Evolutionary conservation across 2,797 vertebrate species (phyloP).

Genomic region (Ctenosaura bakeri): DNA sequence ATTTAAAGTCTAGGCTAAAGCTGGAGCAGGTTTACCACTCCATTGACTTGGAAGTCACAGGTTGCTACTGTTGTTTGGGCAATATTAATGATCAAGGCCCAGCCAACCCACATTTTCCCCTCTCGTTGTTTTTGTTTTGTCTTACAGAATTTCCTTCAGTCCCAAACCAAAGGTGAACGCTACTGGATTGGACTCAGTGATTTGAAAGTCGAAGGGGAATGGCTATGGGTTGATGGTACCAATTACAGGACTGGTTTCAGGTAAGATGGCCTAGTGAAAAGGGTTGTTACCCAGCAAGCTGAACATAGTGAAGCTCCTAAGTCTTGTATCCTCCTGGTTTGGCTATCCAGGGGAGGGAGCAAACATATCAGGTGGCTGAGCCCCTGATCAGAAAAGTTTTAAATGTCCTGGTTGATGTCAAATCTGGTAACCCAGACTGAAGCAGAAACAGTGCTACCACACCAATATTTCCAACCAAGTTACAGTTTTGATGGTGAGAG

Average conservation of each 20-base stretch:
- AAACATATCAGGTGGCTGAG: not conserved
- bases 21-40: no score
- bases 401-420: no score
- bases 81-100: no score
- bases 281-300: not conserved
- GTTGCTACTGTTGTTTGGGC: no score
- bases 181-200: constrained; percentile 72
- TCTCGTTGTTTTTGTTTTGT: not conserved
- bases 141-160: constrained; percentile 60
- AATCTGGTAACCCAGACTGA: no score
- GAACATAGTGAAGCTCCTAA: not conserved
- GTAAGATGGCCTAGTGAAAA: constrained; percentile 48
- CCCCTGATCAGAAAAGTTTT: no score
- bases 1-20: no score
- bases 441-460: no score
- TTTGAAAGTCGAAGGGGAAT: constrained; percentile 49
- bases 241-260: constrained; percentile 52
- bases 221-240: constrained; percentile 68
- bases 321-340: not conserved
- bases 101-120: not conserved
- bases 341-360: not conserved
- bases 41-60: no score
- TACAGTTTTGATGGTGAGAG: no score
- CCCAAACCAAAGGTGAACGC: constrained; percentile 18
- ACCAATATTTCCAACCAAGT: no score